Conservation (phyloP, 2,888 invertebrate species). For the Leucophenga maculata region DNA sequence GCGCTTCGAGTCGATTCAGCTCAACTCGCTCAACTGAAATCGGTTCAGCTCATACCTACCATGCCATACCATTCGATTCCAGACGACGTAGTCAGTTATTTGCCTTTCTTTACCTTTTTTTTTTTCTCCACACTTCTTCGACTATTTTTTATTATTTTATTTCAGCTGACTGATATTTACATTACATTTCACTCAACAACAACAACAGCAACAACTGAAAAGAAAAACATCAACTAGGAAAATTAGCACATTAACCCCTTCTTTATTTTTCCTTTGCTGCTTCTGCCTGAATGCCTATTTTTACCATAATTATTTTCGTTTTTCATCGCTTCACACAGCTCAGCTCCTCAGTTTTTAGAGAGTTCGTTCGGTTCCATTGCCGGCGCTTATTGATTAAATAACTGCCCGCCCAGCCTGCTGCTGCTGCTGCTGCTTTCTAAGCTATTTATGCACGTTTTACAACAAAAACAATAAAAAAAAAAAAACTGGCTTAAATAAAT, state of each 20-base stretch:
- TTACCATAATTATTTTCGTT: constrained; percentile 20
- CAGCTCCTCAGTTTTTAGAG: background rate
- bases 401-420: constrained; percentile 34
- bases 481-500: constrained; percentile 26
- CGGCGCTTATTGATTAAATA: constrained; percentile 56
- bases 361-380: background rate
- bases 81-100: background rate
- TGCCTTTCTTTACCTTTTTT: constrained; percentile 9
- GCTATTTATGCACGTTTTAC: constrained; percentile 37
- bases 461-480: constrained; percentile 36
- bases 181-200: constrained; percentile 12
- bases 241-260: constrained; percentile 62
- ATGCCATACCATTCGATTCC: background rate
- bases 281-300: constrained; percentile 33
- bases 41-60: background rate
- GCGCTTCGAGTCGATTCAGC: background rate
- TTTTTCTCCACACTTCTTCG: background rate
- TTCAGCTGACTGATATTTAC: background rate
- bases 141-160: background rate
- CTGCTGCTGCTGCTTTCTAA: too few species aligned
- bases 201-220: background rate
- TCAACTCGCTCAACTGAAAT: constrained; percentile 9
- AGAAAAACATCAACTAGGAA: constrained; percentile 19
- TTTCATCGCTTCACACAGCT: constrained; percentile 27
- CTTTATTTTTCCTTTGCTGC: constrained; percentile 16